Base-by-base conservation (phyloP, 2,797 vertebrate genomes). In the Aulostomus chinensis region DNA sequence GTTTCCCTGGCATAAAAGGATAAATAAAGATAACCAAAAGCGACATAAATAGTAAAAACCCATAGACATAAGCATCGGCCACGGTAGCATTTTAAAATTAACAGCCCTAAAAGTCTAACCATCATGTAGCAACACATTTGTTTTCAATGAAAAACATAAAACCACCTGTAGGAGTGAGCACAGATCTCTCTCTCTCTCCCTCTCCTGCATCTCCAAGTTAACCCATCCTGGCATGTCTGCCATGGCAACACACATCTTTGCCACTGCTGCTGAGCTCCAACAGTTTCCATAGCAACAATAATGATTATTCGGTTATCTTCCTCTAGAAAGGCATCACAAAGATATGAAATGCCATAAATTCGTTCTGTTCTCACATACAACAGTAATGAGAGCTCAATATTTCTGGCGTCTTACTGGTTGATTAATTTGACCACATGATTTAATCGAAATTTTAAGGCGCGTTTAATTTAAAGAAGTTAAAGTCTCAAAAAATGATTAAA, bases 211-310 rank as follows among this genome's bases (percentile, higher is more conserved):
- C 77, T 78, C 85, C 68, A 76, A 36, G 70, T 80, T 56, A 85
- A 87, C 81, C 52, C 46, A 57, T 80, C 36, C 61, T 69, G 66
- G 78, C 76, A 81, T 76, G 59, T 62, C 81, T 53, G 35, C 81
- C 81, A 82, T 89, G 75, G 80, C 67, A 89, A 91, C 89, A 53
- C 58, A 53, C 69, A 70, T 82, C 68, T 60, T 71, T 10, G 38
- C 61, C 58, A 39, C 49, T 37, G 26, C 73, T 70, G 74, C 66
- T 59, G 54, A 39, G 67, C 64, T 60, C 58, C 9, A 16, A 58
- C 62, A 74, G 89, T 90, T 86, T 82, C 87, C 75, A 89, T 88
- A 75, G 88, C 73, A 86, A 91, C 82, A 30, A 63, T 51, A 51
- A 24, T 40, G 79, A 66, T 64, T 73, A 52, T 59, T 58, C 53